Evolutionary conservation across 2,113 vertebrate species (phyloP).

Genomic region (Bostrychus sinensis): DNA sequence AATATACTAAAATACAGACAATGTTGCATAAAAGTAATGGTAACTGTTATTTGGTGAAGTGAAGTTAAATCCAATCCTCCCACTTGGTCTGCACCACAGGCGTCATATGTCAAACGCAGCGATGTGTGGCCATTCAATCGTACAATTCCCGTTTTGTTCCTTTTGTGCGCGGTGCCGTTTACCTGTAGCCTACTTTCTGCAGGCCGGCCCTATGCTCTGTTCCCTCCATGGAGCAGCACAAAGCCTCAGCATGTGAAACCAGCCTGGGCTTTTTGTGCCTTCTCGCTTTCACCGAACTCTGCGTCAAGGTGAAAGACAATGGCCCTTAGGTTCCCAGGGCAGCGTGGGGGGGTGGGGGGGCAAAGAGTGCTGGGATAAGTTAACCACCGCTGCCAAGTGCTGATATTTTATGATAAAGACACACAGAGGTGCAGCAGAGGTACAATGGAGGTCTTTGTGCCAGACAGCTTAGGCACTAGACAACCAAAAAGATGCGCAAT

Average conservation of each 20-base stretch:
- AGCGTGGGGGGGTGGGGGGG: constrained; percentile 51
- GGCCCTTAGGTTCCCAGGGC: constrained; percentile 65
- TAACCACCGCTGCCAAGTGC: constrained; percentile 63
- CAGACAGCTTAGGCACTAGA: constrained; percentile 26
- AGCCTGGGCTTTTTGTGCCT: constrained; percentile 56
- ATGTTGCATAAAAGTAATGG: neutral
- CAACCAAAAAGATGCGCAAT: constrained; percentile 36
- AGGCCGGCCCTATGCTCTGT: constrained; percentile 32
- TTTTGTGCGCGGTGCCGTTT: constrained; percentile 64
- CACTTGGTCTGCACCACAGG: constrained; percentile 40
- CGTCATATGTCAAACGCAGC: constrained; percentile 61
- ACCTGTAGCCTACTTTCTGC: constrained; percentile 69
- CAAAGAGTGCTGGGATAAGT: constrained; percentile 61
- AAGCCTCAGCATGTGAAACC: constrained; percentile 69
- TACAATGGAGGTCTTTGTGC: constrained; percentile 74
- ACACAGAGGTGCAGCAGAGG: constrained; percentile 26
- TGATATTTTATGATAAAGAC: constrained; percentile 72
- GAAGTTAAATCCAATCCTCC: constrained; percentile 55
- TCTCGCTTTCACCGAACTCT: constrained; percentile 54
- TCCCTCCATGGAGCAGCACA: constrained; percentile 56
- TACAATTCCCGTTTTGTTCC: constrained; percentile 75
- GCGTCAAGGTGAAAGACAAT: constrained; percentile 64
- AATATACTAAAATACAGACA: neutral
- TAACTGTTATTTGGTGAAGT: constrained; percentile 18
- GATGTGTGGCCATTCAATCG: constrained; percentile 60